Base-by-base conservation (phyloP, 2,797 vertebrate species). In the Sphaeramia orbicularis region DNA sequence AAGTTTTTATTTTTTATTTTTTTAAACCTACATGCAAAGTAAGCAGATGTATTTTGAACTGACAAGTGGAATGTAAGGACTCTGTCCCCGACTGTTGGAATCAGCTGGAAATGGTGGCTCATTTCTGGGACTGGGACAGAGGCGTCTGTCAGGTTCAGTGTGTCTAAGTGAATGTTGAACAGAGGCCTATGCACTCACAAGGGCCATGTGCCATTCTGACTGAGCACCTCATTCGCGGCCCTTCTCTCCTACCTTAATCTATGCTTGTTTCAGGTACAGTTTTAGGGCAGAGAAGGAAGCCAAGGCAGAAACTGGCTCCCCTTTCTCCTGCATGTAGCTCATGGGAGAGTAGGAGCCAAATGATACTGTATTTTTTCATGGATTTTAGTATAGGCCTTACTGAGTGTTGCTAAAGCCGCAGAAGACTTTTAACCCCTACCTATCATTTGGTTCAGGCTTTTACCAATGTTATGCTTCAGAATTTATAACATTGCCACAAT, bases 31-130 rank as follows among this genome's bases (percentile, higher is more conserved):
- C 66, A 55, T 83, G 75, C 73, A 76, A 65, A 73, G 71, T 60
- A 57, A 88, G 76, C 76, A 88, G 71, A 81, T 71, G 73, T 81
- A 80, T 85, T 88, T 90, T 86, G 75, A 91, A 92, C 90, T 89
- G 92, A 93, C 92, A 71, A 73, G 86, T 86, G 81, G 93, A 95
- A 94, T 95, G 93, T 95, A 93, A 75, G 35, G 80, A 85, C 76
- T 79, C 80, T 72, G 85, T 85, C 76, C 74, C 74, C 72, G 84
- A 69, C 75, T 85, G 75, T 76, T 58, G 64, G 54, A 52, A 51
- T 63, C 57, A 63, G 80, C 71, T 60, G 58, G 63, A 76, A 60
- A 58, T 57, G 42, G 65, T 66, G 8, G 12, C 54, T 65, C 42
- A 60, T 68, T 75, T 71, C 49, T 64, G 12, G 55, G 65, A 47